phyloP scores from a whole-genome alignment of 2,888 invertebrate genomes.

The Ochlodes sylvanus region DNA sequence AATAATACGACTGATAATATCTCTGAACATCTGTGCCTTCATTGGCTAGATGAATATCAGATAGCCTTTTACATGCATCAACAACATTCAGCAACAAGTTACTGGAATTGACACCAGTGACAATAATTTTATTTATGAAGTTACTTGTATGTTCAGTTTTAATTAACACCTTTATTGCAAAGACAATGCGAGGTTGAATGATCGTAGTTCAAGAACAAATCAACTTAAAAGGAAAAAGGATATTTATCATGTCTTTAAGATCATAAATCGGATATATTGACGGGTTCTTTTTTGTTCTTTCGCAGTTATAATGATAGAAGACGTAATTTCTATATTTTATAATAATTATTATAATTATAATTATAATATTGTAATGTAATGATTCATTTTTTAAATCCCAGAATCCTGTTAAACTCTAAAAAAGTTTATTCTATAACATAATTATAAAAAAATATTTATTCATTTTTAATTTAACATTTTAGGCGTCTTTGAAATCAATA shows the following conservation, averaged over 20 bases:
- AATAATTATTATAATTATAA: no score
- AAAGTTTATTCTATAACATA: no score
- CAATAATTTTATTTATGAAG: slow-evolving; percentile 13
- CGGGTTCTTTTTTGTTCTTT: background rate
- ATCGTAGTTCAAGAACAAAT: background rate
- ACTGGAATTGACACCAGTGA: background rate
- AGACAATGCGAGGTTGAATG: slow-evolving; percentile 15
- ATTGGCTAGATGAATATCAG: slow-evolving; percentile 12
- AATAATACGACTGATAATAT: slow-evolving; percentile 16
- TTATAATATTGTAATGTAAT: no score
- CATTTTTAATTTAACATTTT: no score
- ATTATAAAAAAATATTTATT: no score
- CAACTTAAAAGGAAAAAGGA: slow-evolving; percentile 16
- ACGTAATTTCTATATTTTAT: no score
- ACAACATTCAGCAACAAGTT: background rate
- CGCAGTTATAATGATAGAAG: background rate
- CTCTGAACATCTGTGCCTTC: slow-evolving; percentile 21
- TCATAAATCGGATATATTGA: slow-evolving; percentile 10
- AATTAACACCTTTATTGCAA: background rate
- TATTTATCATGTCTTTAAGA: background rate
- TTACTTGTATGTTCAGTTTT: background rate
- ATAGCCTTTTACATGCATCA: slow-evolving; percentile 10
- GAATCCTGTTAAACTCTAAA: no score
- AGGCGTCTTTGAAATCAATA: no score
- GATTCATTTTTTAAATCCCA: no score